These are phyloP conservation scores for Andrena cerasifolii DNA, from an alignment of 1,140 invertebrate species.

Conservation along the genomic window DNA sequence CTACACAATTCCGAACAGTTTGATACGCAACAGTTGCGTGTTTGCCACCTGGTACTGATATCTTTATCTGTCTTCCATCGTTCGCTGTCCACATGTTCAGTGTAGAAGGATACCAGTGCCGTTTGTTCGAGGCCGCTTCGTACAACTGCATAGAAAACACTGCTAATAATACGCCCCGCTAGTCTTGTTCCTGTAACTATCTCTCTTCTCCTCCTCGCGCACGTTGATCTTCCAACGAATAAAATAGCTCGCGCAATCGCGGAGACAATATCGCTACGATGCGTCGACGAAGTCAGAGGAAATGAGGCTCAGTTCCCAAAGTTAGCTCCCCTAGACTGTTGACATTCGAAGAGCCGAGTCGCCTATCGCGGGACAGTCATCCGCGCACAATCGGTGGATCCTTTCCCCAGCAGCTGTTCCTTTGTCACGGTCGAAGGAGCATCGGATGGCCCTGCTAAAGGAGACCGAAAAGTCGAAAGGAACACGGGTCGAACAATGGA, in stretches of 20 bases:
- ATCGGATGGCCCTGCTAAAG: not conserved
- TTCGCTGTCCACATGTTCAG: not conserved
- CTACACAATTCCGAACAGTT: not conserved
- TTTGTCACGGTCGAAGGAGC: conserved; percentile 38
- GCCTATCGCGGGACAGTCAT: not conserved
- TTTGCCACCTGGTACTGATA: not conserved
- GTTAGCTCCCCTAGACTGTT: not conserved
- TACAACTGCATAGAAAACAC: not conserved
- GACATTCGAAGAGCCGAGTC: not conserved
- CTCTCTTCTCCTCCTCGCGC: too few relatives aligned
- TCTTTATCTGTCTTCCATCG: not conserved
- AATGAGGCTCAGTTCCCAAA: not conserved
- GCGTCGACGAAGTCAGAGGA: too few relatives aligned
- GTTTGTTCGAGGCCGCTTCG: not conserved
- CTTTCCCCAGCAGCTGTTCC: conserved; percentile 27
- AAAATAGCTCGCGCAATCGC: too few relatives aligned
- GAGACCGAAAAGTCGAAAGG: conserved; percentile 54
- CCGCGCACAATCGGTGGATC: not conserved
- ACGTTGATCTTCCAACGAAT: too few relatives aligned
- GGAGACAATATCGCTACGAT: too few relatives aligned
- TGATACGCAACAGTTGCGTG: not conserved
- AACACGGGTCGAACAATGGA: conserved; percentile 37
- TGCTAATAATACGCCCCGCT: not conserved
- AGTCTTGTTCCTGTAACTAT: too few relatives aligned
- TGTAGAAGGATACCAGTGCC: not conserved